Evolutionary conservation across 2,113 vertebrate species (phyloP).

Genomic region (Dryoscopus gambensis): DNA sequence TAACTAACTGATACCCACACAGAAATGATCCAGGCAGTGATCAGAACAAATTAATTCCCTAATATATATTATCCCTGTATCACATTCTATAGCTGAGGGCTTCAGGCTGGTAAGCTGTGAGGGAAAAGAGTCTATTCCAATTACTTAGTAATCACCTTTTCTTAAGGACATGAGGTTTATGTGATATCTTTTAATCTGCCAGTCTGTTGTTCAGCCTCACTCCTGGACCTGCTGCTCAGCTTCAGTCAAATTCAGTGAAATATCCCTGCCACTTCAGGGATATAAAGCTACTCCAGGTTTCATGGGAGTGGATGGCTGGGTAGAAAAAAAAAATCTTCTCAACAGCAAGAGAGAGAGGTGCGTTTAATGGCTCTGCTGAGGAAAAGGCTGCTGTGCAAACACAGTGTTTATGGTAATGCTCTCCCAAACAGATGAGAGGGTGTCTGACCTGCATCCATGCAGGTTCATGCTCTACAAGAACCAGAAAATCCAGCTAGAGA

Average conservation of each 20-base stretch:
- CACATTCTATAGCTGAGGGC: not conserved
- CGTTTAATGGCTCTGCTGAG: not conserved
- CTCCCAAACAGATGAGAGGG: not conserved
- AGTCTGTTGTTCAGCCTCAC: not conserved
- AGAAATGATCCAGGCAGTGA: not conserved
- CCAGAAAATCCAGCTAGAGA: not conserved
- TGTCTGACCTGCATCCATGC: not conserved
- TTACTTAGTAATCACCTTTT: not conserved
- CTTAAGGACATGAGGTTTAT: not conserved
- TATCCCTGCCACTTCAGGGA: not conserved
- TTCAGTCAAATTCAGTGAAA: too few relatives aligned
- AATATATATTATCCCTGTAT: not conserved
- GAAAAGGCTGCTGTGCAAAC: not conserved
- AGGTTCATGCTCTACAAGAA: not conserved
- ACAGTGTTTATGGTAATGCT: not conserved
- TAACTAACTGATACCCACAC: not conserved
- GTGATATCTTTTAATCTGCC: not conserved
- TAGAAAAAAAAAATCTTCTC: not conserved
- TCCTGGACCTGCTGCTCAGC: not conserved
- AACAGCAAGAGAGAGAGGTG: not conserved
- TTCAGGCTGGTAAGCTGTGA: not conserved
- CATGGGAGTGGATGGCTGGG: not conserved
- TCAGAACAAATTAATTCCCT: not conserved
- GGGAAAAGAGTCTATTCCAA: not conserved
- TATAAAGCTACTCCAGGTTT: not conserved